Evolutionary conservation across 2,797 vertebrate genomes (phyloP), one percentile per base, ranked within the genome.

Genomic region (Acanthurus leucopareius): DNA sequence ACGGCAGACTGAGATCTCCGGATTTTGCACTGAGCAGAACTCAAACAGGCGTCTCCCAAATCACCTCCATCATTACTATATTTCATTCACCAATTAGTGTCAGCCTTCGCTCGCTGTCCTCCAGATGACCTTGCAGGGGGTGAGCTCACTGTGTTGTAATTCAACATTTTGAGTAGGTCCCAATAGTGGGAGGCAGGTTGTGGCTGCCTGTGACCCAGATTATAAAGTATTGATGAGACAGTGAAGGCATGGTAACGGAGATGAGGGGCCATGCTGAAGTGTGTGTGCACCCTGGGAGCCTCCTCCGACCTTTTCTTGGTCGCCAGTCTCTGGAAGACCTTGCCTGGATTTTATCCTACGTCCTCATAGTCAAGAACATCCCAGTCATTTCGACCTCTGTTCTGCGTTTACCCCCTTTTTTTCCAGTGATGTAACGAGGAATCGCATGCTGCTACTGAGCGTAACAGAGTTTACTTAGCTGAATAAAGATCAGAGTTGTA

Each of bases 211-310:
- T 88, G 73, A 89, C 88, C 85, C 85, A 82, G 66, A 86, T 89
- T 90, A 93, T 93, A 75, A 91, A 87, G 83, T 92, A 91, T 93
- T 93, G 92, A 94, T 94, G 88, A 91, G 89, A 79, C 75, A 88
- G 84, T 80, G 86, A 88, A 85, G 84, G 76, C 68, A 69, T 38
- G 53, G 82, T 66, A 75, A 80, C 65, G 22, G 78, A 85, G 75
- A 76, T 65, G 56, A 49, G 61, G 61, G 81, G 66, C 65, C 74
- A 7, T 40, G 64, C 77, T 76, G 75, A 69, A 51, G 28, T 81
- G 45, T 76, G 25, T 66, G 61, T 71, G 71, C 71, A 71, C 59
- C 72, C 57, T 20, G 60, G 47, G 42, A 85, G 61, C 81, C 56
- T 63, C 56, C 65, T 49, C 13, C 10, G 1, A 51, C 85, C 81